phyloP scores from a whole-genome alignment of 2,113 vertebrate species.

The Zeus faber region DNA sequence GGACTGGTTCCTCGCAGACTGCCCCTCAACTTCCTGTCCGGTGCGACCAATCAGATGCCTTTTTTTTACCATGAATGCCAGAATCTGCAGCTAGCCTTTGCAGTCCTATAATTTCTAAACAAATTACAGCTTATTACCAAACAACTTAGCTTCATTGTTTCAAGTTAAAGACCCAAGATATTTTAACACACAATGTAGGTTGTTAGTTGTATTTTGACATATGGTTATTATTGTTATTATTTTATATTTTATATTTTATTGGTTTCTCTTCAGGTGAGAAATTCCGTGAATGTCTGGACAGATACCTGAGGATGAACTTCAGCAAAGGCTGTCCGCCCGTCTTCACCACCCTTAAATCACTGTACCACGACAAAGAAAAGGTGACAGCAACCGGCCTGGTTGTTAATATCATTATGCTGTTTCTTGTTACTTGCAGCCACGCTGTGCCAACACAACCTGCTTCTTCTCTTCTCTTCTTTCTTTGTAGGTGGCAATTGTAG shows the following conservation, averaged over 20 bases:
- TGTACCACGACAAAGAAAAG: constrained; percentile 95
- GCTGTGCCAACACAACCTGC: not conserved
- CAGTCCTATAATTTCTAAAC: too few species aligned
- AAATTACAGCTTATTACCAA: too few species aligned
- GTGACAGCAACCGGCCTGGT: too few species aligned
- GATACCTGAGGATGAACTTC: constrained; percentile 96
- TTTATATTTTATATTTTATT: not conserved
- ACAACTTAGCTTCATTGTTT: too few species aligned
- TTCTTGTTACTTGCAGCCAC: not conserved
- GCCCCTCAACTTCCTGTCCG: constrained; percentile 91
- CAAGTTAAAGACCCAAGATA: too few species aligned
- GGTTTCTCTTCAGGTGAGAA: constrained; percentile 82
- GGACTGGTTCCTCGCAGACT: constrained; percentile 90
- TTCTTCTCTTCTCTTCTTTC: constrained; percentile 31
- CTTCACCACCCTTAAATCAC: constrained; percentile 93
- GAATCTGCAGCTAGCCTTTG: too few species aligned
- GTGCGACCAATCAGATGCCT: constrained; percentile 41
- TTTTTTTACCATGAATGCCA: not conserved
- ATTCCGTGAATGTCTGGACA: constrained; percentile 93
- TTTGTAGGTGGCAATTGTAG: constrained; percentile 91
- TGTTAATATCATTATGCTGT: not conserved
- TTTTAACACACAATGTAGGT: too few species aligned
- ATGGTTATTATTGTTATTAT: not conserved
- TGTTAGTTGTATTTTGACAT: too few species aligned
- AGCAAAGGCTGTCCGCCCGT: constrained; percentile 97